Conservation (phyloP, 2,113 vertebrate species). For the Chloebia gouldiae region DNA sequence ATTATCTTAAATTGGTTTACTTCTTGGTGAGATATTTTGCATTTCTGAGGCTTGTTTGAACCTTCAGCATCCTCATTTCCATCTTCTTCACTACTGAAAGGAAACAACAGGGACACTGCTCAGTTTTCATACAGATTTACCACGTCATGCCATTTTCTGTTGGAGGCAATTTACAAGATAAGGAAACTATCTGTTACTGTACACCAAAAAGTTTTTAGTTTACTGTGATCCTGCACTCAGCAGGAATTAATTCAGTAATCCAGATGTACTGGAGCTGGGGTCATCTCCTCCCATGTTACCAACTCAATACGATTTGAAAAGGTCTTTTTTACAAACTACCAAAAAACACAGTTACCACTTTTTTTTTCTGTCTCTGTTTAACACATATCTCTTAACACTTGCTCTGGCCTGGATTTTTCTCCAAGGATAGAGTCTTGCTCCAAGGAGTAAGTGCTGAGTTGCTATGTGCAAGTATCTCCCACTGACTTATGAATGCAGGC, state of each 20-base stretch:
- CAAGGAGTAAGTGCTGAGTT: not conserved
- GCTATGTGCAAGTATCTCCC: not conserved
- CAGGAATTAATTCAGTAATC: not conserved
- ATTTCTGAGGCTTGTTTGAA: not conserved
- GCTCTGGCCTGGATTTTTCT: not conserved
- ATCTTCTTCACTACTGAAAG: not conserved
- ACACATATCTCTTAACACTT: not conserved
- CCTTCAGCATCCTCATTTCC: not conserved
- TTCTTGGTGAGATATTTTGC: not conserved
- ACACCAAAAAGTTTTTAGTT: not conserved
- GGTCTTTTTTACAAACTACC: not conserved
- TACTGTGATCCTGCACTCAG: not conserved
- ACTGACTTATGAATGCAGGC: not conserved
- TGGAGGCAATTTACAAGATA: not conserved
- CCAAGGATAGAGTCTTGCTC: not conserved
- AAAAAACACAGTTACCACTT: not conserved
- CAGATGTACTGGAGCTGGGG: not conserved
- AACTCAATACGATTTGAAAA: not conserved
- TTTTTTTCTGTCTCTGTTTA: not conserved
- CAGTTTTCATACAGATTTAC: not conserved
- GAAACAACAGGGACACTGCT: not conserved
- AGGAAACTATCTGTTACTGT: not conserved
- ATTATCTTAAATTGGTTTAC: not conserved
- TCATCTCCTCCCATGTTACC: not conserved
- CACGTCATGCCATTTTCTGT: not conserved